These are phyloP conservation scores for Anneissia japonica DNA, from an alignment of 35 echinoderm and acorn worm genomes.

Conservation along the genomic window DNA sequence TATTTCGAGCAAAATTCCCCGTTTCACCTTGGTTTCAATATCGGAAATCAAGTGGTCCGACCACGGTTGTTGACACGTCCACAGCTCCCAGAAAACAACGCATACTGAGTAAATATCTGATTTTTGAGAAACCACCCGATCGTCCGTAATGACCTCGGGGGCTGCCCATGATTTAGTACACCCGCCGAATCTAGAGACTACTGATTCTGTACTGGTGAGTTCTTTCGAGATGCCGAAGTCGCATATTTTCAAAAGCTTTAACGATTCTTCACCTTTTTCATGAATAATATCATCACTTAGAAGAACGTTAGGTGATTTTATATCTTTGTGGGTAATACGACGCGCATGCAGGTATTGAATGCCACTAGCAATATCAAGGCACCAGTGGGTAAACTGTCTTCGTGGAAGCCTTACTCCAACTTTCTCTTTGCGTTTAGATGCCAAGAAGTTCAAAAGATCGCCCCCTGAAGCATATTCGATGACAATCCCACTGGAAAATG, in stretches of 20 bases:
- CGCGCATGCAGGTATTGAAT: not conserved
- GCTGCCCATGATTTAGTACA: not conserved
- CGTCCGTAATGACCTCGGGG: not conserved
- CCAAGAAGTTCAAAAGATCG: not conserved
- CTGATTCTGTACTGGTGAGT: not conserved
- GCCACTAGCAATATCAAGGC: not conserved
- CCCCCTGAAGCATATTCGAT: not conserved
- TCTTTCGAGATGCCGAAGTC: not conserved
- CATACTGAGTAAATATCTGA: not conserved
- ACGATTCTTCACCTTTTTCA: not conserved
- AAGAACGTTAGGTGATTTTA: not conserved
- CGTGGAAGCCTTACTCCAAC: no score
- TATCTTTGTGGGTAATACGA: not conserved
- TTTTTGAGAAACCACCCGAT: not conserved
- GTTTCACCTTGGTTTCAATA: not conserved
- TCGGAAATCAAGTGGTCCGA: not conserved
- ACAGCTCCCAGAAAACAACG: not conserved
- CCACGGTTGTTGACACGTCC: not conserved
- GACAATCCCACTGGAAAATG: not conserved
- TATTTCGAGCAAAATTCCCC: not conserved
- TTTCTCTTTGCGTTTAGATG: not conserved
- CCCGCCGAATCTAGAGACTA: not conserved
- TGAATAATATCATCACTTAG: not conserved
- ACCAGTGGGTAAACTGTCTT: not conserved
- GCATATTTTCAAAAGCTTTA: not conserved